Conservation (phyloP, 1,140 invertebrate genomes). For the Cyclargus thomasi region DNA sequence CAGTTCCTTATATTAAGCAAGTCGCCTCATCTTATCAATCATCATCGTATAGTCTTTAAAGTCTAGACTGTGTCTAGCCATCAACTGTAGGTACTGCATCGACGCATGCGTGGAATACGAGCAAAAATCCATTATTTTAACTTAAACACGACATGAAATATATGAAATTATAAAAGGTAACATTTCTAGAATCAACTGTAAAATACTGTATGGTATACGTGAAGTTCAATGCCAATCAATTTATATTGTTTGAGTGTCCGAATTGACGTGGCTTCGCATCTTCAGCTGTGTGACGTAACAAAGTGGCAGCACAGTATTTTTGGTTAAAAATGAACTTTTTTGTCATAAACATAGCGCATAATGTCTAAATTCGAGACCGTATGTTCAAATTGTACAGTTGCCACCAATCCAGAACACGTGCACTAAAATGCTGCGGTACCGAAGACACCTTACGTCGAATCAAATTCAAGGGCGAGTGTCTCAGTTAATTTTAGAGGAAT, state of each 20-base stretch:
- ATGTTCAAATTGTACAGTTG: background rate
- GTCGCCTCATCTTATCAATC: background rate
- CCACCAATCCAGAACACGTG: conserved; percentile 4
- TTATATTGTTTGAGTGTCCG: background rate
- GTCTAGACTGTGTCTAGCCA: conserved; percentile 20
- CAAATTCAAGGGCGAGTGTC: conserved; percentile 44
- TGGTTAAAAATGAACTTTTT: background rate
- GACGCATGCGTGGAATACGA: conserved; percentile 20
- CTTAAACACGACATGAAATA: background rate
- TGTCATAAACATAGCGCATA: background rate
- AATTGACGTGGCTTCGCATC: background rate
- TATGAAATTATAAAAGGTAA: too few relatives aligned
- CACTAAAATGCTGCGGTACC: background rate
- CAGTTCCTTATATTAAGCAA: background rate
- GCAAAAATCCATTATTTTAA: conserved; percentile 28
- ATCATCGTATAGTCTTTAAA: too few relatives aligned
- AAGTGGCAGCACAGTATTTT: background rate
- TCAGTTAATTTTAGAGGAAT: conserved; percentile 46
- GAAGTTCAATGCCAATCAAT: too few relatives aligned
- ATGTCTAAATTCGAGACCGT: background rate
- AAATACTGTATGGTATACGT: background rate
- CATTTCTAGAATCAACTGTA: background rate
- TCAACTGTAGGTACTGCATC: background rate
- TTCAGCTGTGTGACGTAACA: background rate
- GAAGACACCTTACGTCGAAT: conserved; percentile 27